phyloP scores from a whole-genome alignment of 2,888 invertebrate genomes.

The Watsonalla binaria region DNA sequence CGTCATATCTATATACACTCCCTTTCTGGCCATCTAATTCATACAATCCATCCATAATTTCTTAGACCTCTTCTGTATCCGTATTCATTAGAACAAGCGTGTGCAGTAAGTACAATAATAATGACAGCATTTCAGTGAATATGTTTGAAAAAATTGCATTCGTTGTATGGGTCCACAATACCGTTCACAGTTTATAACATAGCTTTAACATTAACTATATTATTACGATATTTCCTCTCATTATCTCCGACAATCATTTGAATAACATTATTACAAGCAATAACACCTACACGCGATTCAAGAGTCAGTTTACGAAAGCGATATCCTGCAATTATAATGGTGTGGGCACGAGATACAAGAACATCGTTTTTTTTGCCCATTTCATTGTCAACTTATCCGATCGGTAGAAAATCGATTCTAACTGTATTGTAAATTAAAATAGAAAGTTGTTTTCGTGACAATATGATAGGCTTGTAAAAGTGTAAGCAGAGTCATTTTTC shows the following conservation, averaged over 20 bases:
- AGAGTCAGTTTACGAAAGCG: not conserved
- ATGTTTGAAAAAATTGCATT: too few relatives aligned
- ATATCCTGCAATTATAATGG: conserved; percentile 1
- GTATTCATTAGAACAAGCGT: too few relatives aligned
- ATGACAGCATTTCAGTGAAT: too few relatives aligned
- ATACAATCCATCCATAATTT: too few relatives aligned
- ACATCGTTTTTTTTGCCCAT: conserved; percentile 12
- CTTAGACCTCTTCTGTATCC: too few relatives aligned
- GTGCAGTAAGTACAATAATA: too few relatives aligned
- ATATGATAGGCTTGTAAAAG: not conserved
- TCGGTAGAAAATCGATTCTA: conserved; percentile 28
- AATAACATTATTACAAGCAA: conserved; percentile 1
- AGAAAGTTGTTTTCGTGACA: conserved; percentile 20
- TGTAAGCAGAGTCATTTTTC: not conserved
- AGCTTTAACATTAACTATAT: not conserved
- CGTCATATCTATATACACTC: too few relatives aligned
- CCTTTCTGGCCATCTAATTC: too few relatives aligned
- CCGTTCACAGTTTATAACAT: too few relatives aligned
- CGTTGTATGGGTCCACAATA: too few relatives aligned
- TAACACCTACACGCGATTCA: conserved; percentile 1
- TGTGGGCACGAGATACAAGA: conserved; percentile 8
- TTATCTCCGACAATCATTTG: not conserved
- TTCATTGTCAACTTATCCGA: conserved; percentile 18
- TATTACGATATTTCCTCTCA: not conserved
- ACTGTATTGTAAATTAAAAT: conserved; percentile 32